Conservation (phyloP, 1,140 invertebrate genomes). For the Dryas iulia region DNA sequence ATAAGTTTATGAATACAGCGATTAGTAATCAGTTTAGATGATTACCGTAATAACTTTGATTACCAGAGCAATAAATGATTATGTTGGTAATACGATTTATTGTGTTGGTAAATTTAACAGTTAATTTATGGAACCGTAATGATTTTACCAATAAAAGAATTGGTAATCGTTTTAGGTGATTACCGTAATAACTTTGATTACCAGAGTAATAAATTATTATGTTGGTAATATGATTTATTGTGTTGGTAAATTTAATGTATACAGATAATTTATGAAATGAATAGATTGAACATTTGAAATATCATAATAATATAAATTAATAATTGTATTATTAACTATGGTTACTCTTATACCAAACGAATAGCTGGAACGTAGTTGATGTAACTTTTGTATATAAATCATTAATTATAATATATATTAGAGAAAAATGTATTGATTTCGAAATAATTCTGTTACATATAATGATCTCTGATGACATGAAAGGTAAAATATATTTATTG, state of each 20-base stretch:
- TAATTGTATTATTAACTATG: background rate
- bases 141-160: too few species aligned
- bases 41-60: background rate
- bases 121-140: too few species aligned
- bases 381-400: background rate
- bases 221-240: background rate
- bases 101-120: too few species aligned
- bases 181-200: background rate
- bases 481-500: background rate
- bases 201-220: background rate
- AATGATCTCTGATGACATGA: background rate
- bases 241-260: background rate
- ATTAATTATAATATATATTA: background rate
- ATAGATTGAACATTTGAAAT: background rate
- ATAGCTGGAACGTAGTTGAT: background rate
- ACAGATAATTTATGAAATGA: conserved; percentile 1
- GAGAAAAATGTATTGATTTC: background rate
- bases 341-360: conserved; percentile 1
- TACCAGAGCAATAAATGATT: background rate
- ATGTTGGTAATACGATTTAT: too few species aligned
- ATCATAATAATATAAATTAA: conserved; percentile 2
- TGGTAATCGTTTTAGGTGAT: too few species aligned
- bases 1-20: background rate
- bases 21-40: background rate
- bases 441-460: background rate